Base-by-base conservation (phyloP, 2,113 vertebrate species). In the Myotis davidii region DNA sequence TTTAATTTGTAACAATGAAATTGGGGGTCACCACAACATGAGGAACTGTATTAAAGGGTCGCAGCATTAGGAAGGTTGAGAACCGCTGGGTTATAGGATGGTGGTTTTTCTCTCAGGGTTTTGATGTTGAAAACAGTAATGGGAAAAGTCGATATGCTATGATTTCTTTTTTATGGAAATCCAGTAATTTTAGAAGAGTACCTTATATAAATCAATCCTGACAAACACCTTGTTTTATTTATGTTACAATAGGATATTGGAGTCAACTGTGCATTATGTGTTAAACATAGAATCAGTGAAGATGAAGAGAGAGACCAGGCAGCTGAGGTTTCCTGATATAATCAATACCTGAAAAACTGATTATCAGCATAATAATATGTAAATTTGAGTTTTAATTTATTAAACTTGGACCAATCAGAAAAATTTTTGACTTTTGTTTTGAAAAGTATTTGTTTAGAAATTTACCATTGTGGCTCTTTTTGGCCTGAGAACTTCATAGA, bases 101-200 rank as follows among this genome's bases (percentile, higher is more conserved):
- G 17, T 50, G 32, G 3, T 37, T 27, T 69, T 67, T 42, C 25
- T 48, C 76, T 69, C 2, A 17, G 50, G 42, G 23, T 70, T 86
- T 81, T 88, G 56, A 65, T 88, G 45, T 78, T 74, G 79, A 61
- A 94, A 96, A 97, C 94, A 97, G 89, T 92, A 97, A 97, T 93
- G 92, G 73, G 78, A 95, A 97, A 94, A 95, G 82, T 67, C 74
- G 85, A 96, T 97, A 29, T 16, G 93, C 42, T 85, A 3, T 98
- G 97, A 97, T 98, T 98, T 98, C 94, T 97, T 97, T 88, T 88
- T 97, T 98, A 97, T 93, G 97, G 95, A 98, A 98, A 98, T 97
- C 74, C 94, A 98, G 45, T 98, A 98, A 98, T 97, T 98, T 98
- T 54, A 85, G 96, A 98, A 96, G 61, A 97, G 93, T 86, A 34